phyloP scores from a whole-genome alignment of 2,113 vertebrate genomes.

The Caranx melampygus region DNA sequence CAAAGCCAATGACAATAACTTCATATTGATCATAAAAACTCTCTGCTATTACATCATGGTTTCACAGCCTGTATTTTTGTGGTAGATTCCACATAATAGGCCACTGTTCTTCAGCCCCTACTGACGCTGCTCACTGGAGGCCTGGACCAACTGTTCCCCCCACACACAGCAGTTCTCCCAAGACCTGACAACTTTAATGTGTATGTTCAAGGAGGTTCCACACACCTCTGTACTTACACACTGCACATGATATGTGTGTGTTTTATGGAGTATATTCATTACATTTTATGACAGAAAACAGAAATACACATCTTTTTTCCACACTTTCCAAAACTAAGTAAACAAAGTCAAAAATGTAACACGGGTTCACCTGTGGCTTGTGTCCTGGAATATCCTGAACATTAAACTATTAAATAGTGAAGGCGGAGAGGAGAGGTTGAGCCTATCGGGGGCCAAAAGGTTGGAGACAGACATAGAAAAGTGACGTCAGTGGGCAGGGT shows the following conservation, averaged over 20 bases:
- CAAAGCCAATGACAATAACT: not conserved
- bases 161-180: not conserved
- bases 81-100: not conserved
- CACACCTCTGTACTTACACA: not conserved
- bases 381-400: not conserved
- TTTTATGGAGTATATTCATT: not conserved
- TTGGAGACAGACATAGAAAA: not conserved
- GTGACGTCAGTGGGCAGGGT: conserved; percentile 5
- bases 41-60: not conserved
- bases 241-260: not conserved
- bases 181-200: not conserved
- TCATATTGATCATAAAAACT: not conserved
- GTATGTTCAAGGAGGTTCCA: not conserved
- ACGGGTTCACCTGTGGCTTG: not conserved
- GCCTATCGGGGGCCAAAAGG: not conserved
- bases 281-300: too few relatives aligned
- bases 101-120: not conserved
- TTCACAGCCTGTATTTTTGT: not conserved
- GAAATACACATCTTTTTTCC: too few relatives aligned
- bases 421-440: not conserved
- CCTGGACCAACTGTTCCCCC: not conserved
- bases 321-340: too few relatives aligned
- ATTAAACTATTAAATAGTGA: not conserved
- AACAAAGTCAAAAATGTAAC: too few relatives aligned
- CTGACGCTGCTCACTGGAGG: not conserved